Conservation (phyloP, 2,888 invertebrate species). For the Drosophila barbarae region DNA sequence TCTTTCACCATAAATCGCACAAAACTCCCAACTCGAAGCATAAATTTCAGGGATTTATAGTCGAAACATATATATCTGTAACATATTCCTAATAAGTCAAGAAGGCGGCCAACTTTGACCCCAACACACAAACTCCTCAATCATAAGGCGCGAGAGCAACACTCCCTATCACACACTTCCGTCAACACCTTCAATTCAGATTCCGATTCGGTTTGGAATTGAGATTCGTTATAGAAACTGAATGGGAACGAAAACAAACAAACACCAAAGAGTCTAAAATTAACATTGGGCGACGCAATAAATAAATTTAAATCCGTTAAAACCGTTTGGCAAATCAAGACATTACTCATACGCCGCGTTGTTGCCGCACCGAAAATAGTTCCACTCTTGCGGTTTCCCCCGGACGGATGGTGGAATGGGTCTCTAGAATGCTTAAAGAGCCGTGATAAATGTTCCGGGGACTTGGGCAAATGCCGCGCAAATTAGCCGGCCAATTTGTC, state of each 20-base stretch:
- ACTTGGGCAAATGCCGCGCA: conserved; percentile 60
- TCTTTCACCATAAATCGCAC: conserved; percentile 24
- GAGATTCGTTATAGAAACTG: not conserved
- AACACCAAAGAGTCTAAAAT: conserved; percentile 34
- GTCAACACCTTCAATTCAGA: not conserved
- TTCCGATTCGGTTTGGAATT: not conserved
- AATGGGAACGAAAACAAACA: conserved; percentile 21
- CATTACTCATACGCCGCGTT: conserved; percentile 72
- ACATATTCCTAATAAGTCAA: conserved; percentile 13
- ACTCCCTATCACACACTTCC: conserved; percentile 15
- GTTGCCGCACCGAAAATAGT: conserved; percentile 56
- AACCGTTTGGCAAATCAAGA: conserved; percentile 68
- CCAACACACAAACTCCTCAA: conserved; percentile 5
- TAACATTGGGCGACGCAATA: conserved; percentile 47
- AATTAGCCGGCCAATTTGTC: conserved; percentile 69
- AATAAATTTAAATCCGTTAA: conserved; percentile 62
- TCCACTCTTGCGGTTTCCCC: conserved; percentile 6
- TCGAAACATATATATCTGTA: not conserved
- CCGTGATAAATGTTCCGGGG: conserved; percentile 63
- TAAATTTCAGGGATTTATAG: conserved; percentile 20
- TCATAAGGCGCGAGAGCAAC: conserved; percentile 7
- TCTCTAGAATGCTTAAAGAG: conserved; percentile 42
- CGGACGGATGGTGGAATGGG: not conserved
- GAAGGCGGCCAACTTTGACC: conserved; percentile 20
- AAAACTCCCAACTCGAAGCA: conserved; percentile 24